A percentile compares a stretch with the other conserved stretches of the same genome.
Evolutionary conservation across 2,113 vertebrate species (phyloP).

Genomic region (Typhlomys cinereus): DNA sequence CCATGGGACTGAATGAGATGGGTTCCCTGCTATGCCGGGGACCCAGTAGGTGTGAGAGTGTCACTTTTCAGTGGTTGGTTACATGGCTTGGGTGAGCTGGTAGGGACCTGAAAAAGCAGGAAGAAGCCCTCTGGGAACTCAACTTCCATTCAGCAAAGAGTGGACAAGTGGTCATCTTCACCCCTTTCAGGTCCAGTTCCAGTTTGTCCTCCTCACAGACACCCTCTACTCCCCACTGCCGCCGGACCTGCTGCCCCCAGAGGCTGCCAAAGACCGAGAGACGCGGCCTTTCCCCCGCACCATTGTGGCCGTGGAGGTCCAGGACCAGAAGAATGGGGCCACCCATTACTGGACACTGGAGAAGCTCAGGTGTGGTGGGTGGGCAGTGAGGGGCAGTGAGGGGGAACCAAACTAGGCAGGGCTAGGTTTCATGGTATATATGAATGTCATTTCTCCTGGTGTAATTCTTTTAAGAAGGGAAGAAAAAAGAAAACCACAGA

Average conservation of each 20-base stretch:
- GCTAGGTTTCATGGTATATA: accelerated
- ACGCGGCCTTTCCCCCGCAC: slow-evolving; percentile 94
- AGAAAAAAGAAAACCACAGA: accelerated
- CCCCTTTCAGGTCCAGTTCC: slow-evolving; percentile 94
- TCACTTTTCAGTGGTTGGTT: accelerated
- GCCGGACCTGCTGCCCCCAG: slow-evolving; percentile 92
- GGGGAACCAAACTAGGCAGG: not conserved
- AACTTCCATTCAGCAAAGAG: accelerated
- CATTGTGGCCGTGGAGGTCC: slow-evolving; percentile 97
- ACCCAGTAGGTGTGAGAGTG: accelerated
- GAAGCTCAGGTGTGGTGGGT: slow-evolving; percentile 91
- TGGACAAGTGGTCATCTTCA: not conserved
- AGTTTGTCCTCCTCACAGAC: slow-evolving; percentile 97
- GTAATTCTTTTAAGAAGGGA: accelerated
- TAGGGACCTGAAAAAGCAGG: accelerated
- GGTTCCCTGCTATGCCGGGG: accelerated
- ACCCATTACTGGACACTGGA: slow-evolving; percentile 98
- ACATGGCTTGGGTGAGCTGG: accelerated
- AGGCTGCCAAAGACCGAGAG: slow-evolving; percentile 91
- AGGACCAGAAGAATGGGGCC: slow-evolving; percentile 98
- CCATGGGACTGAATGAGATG: accelerated
- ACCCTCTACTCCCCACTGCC: slow-evolving; percentile 96
- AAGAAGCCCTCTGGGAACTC: accelerated
- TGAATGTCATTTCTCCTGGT: accelerated
- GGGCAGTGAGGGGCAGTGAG: accelerated